Conservation (phyloP, 1,140 invertebrate genomes). For the Bombus ignitus region DNA sequence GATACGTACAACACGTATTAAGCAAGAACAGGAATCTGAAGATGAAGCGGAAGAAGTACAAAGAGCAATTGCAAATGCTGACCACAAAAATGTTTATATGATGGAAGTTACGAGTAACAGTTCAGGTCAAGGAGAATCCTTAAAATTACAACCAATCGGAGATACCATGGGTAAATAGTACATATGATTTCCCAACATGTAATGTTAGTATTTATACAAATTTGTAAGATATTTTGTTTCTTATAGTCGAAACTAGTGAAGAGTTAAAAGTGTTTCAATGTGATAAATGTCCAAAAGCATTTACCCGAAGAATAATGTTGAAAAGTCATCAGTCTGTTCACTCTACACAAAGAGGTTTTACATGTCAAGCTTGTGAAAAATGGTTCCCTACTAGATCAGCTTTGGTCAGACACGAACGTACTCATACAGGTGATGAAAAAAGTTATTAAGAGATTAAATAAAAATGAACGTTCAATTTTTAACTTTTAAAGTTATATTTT, state of each 20-base stretch:
- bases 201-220: neutral
- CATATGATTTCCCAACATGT: neutral
- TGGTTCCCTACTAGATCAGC: constrained; percentile 92
- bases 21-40: constrained; percentile 81
- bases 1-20: constrained; percentile 79
- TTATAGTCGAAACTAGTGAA: constrained; percentile 74
- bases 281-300: constrained; percentile 83
- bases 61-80: constrained; percentile 73
- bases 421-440: constrained; percentile 84
- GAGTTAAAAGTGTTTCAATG: constrained; percentile 84
- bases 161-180: constrained; percentile 72
- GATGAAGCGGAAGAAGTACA: constrained; percentile 80
- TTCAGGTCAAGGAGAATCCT: constrained; percentile 62
- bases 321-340: constrained; percentile 86
- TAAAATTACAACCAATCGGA: constrained; percentile 71
- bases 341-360: constrained; percentile 84
- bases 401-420: constrained; percentile 89
- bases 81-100: constrained; percentile 79
- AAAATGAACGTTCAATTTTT: neutral
- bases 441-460: constrained; percentile 1
- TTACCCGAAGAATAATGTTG: constrained; percentile 83
- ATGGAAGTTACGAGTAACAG: constrained; percentile 77
- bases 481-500: constrained; percentile 15
- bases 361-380: constrained; percentile 88
- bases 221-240: constrained; percentile 1